phyloP scores from a whole-genome alignment of 2,888 invertebrate genomes.

The Hoplodrina blanda region DNA sequence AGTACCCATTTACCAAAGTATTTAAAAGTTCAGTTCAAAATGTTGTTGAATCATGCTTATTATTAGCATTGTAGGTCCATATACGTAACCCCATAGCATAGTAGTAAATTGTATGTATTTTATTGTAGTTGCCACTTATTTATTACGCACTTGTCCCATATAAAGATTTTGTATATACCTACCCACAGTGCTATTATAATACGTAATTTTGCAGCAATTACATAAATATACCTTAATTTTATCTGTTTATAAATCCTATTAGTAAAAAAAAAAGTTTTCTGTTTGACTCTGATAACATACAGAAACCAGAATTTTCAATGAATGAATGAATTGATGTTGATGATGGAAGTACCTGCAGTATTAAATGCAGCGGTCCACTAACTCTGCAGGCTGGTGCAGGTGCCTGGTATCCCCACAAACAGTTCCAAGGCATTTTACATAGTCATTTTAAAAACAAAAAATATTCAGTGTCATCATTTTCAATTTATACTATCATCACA shows the following conservation, averaged over 20 bases:
- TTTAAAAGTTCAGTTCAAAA: too few species aligned
- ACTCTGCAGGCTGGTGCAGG: slow-evolving; percentile 85
- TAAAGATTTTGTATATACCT: background rate
- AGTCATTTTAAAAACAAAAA: slow-evolving; percentile 67
- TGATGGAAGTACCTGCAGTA: slow-evolving; percentile 77
- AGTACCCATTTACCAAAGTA: too few species aligned
- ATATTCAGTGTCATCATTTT: slow-evolving; percentile 11
- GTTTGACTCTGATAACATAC: background rate
- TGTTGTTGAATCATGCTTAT: background rate
- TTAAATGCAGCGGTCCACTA: slow-evolving; percentile 83
- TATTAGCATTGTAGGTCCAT: background rate
- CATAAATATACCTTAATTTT: slow-evolving; percentile 5
- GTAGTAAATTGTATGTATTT: too few species aligned
- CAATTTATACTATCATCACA: slow-evolving; percentile 38
- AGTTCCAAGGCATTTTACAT: slow-evolving; percentile 87
- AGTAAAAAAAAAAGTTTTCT: background rate
- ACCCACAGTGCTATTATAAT: background rate
- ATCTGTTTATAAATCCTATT: background rate
- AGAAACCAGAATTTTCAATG: slow-evolving; percentile 1
- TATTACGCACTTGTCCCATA: background rate
- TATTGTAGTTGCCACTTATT: background rate
- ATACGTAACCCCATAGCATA: too few species aligned
- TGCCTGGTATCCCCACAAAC: slow-evolving; percentile 87
- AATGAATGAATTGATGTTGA: background rate
- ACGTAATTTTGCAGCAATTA: slow-evolving; percentile 4